A percentile compares a stretch with the other conserved stretches of the same genome.
These are phyloP conservation scores for Dilophus febrilis DNA, from an alignment of 2,888 invertebrate genomes.

Conservation along the genomic window DNA sequence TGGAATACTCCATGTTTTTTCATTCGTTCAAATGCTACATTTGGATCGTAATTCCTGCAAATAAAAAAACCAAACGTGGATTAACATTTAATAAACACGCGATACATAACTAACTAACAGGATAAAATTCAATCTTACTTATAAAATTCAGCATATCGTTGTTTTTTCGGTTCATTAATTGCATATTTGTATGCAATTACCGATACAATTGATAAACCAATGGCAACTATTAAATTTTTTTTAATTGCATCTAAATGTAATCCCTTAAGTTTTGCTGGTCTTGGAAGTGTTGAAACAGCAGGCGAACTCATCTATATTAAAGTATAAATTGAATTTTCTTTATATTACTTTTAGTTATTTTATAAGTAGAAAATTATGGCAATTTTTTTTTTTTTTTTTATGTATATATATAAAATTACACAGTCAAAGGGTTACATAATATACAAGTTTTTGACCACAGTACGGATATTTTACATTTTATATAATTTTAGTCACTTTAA, in stretches of 20 bases:
- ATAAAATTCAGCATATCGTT: slow-evolving; percentile 1
- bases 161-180: neutral
- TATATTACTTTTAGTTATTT: no score
- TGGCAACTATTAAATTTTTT: neutral
- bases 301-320: no score
- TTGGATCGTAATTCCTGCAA: slow-evolving; percentile 1
- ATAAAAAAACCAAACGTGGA: neutral
- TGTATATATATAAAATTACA: no score
- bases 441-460: no score
- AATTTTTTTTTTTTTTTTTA: no score
- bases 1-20: neutral
- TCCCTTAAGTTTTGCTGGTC: neutral
- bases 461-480: no score
- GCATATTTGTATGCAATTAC: neutral
- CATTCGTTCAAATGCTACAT: neutral
- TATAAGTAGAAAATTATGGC: no score
- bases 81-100: neutral
- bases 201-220: neutral
- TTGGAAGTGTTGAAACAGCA: neutral
- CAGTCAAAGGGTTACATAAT: no score
- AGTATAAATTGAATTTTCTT: no score
- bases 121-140: neutral
- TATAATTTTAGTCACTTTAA: no score
- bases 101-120: neutral
- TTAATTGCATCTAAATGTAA: neutral